Base-by-base conservation (phyloP, 2,797 vertebrate genomes). In the Spondyliosoma cantharus region DNA sequence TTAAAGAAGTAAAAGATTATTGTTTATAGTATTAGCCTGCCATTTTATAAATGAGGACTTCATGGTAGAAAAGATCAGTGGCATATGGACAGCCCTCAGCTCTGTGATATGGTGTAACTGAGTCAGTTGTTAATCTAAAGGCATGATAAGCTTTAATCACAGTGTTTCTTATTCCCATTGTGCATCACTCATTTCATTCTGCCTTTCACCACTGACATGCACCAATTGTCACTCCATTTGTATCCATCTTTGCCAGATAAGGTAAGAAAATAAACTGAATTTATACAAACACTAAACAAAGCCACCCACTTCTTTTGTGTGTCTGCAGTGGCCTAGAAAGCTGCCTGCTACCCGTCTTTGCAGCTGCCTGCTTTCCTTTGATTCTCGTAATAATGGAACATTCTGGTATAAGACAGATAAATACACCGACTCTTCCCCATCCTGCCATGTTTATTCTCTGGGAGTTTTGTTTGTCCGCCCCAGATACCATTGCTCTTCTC, bases 381-480 rank as follows among this genome's bases (percentile, higher is more conserved):
- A 85, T 69, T 83, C 68, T 37, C 13, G 1, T 75, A 61, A 73
- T 84, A 90, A 83, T 76, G 58, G 57, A 85, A 64, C 72, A 81
- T 4, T 22, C 74, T 75, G 83, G 24, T 76, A 59, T 69, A 29
- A 59, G 80, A 69, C 73, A 76, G 82, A 81, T 84, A 88, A 89
- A 90, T 62, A 67, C 65, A 56, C 59, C 7, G 5, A 52, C 74
- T 63, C 72, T 71, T 82, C 71, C 66, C n/a, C n/a, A 24, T 58
- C 60, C 50, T 62, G 42, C 63, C 65, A 20, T 86, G 78, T 91
- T 88, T 86, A 78, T 86, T 89, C 80, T 75, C 49, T 42, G 32
- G 61, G 54, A 80, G 61, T 80, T 87, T 84, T 80, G 78, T 90
- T 88, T 81, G 80, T 70, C 80, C 64, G 25, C 59, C 65, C 32